Conservation (phyloP, 2,797 vertebrate genomes). For the Onychomys arenicola region DNA sequence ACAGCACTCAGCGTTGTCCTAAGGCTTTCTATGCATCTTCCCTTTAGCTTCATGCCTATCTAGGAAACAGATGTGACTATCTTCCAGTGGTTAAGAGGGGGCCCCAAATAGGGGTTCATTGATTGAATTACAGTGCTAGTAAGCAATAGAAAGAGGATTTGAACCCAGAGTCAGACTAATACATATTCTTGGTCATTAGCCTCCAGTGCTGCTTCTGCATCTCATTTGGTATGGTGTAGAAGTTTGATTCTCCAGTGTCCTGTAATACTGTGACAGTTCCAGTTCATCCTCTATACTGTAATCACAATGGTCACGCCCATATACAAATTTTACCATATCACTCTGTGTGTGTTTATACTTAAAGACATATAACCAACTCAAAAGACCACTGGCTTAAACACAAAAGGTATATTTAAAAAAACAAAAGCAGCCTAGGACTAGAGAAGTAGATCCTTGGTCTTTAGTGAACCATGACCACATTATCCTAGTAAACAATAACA, state of each 20-base stretch:
- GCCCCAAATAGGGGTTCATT: neutral
- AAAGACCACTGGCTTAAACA: neutral
- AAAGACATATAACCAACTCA: neutral
- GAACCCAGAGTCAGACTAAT: neutral
- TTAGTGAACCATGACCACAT: neutral
- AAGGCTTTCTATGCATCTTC: neutral
- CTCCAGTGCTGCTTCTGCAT: neutral
- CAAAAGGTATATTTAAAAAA: neutral
- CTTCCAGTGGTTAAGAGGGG: neutral
- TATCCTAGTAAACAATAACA: neutral
- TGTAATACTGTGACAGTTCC: neutral
- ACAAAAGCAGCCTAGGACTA: neutral
- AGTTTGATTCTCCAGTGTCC: neutral
- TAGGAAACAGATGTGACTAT: neutral
- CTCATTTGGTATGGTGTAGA: neutral
- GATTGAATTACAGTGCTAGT: neutral
- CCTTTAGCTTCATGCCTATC: neutral
- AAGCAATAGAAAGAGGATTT: neutral
- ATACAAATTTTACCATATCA: neutral
- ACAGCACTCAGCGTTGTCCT: neutral
- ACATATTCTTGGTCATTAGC: neutral
- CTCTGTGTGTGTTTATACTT: neutral
- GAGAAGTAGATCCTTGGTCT: neutral
- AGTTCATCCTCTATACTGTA: neutral
- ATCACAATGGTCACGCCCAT: neutral